Base-by-base conservation (phyloP, 2,113 vertebrate species). In the Pelvicachromis taeniatus region DNA sequence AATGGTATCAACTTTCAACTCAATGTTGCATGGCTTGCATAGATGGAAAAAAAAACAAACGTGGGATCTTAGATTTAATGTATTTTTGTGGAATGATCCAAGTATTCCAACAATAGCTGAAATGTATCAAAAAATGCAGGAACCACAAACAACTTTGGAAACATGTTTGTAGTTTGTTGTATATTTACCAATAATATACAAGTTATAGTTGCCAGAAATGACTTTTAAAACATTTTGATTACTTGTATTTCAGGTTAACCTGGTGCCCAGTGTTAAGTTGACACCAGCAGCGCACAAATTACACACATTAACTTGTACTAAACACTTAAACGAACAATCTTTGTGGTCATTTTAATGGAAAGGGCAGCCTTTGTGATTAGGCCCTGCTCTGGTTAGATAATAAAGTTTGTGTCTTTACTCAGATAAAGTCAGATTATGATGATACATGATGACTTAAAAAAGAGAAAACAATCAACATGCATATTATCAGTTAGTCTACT, bases 291-390 rank as follows among this genome's bases (percentile, higher is more conserved):
- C 5, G 2, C 21, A 45, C 40, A 45, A 17, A 26, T 70, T 70
- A 6, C 65, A 17, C n/a, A 29, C 9, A 48, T 45, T 45, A 45
- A 26, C 40, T 0, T 7, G 3, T 29, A 48, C 48, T 48, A 70
- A 45, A 0, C 1, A 1, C 21, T 17, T 2, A 26, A 73, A 48
- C 0, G 0, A 73, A 2, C 21, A 48, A 5, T 29, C 23, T 17
- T 31, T 50, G 68, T 6, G 68, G 9, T 50, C 6, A 29, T 29
- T 73, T 73, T 73, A 7, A 7, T 29, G 21, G 68, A 73, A 73
- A 19, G 68, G 42, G 45, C 7, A 29, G 9, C 31, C 6, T 26
- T 23, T 73, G 40, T 73, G 23, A 50, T 5, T 29, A 29, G 42
- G 42, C 0, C 16, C 29, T 73, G 9, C 16, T 50, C 16, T 11